Percentiles rank a stretch among this genome's conserved stretches.
These are phyloP conservation scores for Mola mola DNA, from an alignment of 2,113 vertebrate species.

Conservation along the genomic window DNA sequence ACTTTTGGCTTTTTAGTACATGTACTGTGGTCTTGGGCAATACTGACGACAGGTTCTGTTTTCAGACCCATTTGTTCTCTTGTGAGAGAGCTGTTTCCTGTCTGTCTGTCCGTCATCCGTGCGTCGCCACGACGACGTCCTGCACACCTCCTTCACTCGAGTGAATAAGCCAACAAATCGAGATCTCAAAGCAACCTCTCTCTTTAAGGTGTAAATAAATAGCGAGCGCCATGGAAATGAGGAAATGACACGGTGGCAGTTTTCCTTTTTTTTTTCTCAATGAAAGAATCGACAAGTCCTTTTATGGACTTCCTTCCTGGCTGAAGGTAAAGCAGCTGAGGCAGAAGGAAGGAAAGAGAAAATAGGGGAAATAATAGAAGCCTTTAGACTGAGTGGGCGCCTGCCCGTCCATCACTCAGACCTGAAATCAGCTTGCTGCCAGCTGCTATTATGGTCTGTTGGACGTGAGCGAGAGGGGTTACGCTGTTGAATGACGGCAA, in stretches of 20 bases:
- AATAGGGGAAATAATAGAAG: no score
- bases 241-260: no score
- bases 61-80: no score
- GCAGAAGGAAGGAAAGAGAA: background rate
- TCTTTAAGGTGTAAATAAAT: background rate
- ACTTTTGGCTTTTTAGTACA: no score
- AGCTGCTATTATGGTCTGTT: conserved; percentile 62
- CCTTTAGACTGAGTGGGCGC: no score
- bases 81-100: background rate
- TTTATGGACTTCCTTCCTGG: conserved; percentile 50
- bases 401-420: no score
- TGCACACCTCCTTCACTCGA: conserved; percentile 22
- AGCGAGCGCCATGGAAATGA: conserved; percentile 17
- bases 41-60: no score
- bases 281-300: conserved; percentile 17
- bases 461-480: background rate
- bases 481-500: conserved; percentile 5
- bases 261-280: conserved; percentile 6
- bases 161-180: conserved; percentile 7
- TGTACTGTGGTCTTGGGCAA: no score
- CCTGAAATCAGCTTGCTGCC: conserved; percentile 60
- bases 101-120: background rate
- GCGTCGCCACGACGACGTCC: conserved; percentile 10
- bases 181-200: background rate
- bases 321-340: background rate